Evolutionary conservation across 2,113 vertebrate species (phyloP), one percentile per base, ranked within the genome.

Genomic region (Mormyrus lacerda): DNA sequence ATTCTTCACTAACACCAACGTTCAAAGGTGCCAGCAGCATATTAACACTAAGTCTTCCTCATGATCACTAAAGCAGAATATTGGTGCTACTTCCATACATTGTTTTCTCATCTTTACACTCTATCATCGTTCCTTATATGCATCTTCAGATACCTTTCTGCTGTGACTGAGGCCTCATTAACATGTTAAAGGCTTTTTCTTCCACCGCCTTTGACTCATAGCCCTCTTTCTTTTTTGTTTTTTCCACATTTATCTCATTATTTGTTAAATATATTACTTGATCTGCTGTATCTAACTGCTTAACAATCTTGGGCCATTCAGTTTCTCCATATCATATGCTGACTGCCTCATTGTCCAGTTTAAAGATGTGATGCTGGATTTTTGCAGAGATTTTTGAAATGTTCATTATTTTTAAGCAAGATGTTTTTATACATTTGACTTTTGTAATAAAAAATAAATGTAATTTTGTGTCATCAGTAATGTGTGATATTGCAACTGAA

Each of bases 101-200:
- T 8, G 24, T 61, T 61, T 61, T 61, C 2, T 61, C 58, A n/a
- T 53, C 51, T 53, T 53, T 53, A 5, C 51, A 21, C 0, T 53
- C 17, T 0, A 1, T n/a, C 0, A n/a, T 8, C 0, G 0, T n/a
- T 58, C 51, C 51, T 21, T 55, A 1, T 58, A n/a, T 2, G 1
- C 21, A 58, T 24, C 51, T 58, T 58, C 55, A 58, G 55, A n/a
- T 6, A 0, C 5, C 24, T 58, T 58, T 9, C 55, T n/a, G 55
- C 55, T 58, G 55, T 58, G 21, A 1, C 3, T 19, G 50, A 53
- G 55, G 21, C 5, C 5, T 58, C 50, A 53, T 17, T 53, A 4
- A 53, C 15, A 53, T 19, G 50, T 13, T 53, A 1, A 53, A 4
- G 15, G 55, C 21, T 58, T 6, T n/a, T 58, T 58, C 55, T n/a